These are phyloP conservation scores for Rhagonycha fulva DNA, from an alignment of 2,888 invertebrate genomes.

Conservation along the genomic window DNA sequence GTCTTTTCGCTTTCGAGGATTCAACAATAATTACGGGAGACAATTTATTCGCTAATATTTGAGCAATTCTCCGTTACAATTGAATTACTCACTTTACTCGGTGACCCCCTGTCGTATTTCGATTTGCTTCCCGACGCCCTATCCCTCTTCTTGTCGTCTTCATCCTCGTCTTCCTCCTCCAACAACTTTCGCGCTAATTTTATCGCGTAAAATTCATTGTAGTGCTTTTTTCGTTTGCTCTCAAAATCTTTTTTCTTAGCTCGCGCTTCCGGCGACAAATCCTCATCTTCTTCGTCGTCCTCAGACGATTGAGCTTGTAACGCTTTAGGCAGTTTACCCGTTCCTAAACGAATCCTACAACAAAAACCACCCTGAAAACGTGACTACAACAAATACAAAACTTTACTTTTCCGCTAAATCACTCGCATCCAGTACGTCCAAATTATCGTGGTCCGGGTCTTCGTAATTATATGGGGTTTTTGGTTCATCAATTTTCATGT, in stretches of 20 bases:
- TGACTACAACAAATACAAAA: not conserved
- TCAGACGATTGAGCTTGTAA: slow-evolving; percentile 48
- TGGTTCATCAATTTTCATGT: slow-evolving; percentile 98
- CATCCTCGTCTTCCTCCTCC: slow-evolving; percentile 88
- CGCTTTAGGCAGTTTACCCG: slow-evolving; percentile 56
- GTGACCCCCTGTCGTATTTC: not conserved
- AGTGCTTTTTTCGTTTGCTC: slow-evolving; percentile 92
- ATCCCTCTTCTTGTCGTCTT: slow-evolving; percentile 38
- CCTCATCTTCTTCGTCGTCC: slow-evolving; percentile 45
- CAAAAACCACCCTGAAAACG: not conserved
- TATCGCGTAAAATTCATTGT: slow-evolving; percentile 96
- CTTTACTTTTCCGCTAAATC: slow-evolving; percentile 73
- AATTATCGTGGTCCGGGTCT: slow-evolving; percentile 57
- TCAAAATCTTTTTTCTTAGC: slow-evolving; percentile 82
- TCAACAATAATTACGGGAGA: slow-evolving; percentile 4
- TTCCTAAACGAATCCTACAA: slow-evolving; percentile 52
- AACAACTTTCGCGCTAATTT: slow-evolving; percentile 89
- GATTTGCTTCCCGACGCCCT: slow-evolving; percentile 42
- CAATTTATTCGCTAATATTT: not conserved
- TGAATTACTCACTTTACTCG: not conserved
- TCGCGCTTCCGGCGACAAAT: slow-evolving; percentile 58
- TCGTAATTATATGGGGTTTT: slow-evolving; percentile 87
- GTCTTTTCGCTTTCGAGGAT: not conserved
- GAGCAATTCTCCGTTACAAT: slow-evolving; percentile 1
- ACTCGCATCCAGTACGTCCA: slow-evolving; percentile 65